Base-by-base conservation (phyloP, 2,113 vertebrate species). In the Dasyornis broadbenti region DNA sequence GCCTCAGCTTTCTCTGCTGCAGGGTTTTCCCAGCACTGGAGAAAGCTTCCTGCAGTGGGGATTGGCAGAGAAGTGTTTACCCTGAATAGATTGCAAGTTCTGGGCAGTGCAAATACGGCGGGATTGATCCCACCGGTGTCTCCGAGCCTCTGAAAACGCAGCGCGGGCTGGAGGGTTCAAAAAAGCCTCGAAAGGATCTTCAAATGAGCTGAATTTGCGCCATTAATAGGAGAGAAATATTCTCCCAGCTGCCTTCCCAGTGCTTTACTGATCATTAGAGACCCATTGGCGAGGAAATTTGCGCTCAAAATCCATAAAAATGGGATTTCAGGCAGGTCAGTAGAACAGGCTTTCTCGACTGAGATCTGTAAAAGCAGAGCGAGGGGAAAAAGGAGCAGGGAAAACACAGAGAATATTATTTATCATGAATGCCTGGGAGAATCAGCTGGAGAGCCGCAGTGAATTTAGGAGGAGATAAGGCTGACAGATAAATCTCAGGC, bases 31-130 rank as follows among this genome's bases (percentile, higher is more conserved):
- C 76, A 92, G 64, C 63, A 15, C 64, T 35, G 70, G 40, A 47
- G 90, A 93, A 88, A 89, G 50, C 33, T 90, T 95, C 42, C 71
- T 83, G 82, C 44, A 28, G 50, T 30, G 47, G 78, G 82, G 82
- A 88, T 45, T 78, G 95, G 93, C 84, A 96, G 93, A 64, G 79
- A 83, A 83, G 86, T 95, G 95, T 97, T 96, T 95, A 87, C 93
- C 75, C 75, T 95, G 92, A 69, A 95, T 88, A 86, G 91, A 97
- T 95, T 91, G 87, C 71, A 79, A 90, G 60, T 21, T 21, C 10
- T 5, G 59, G 79, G 50, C 90, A 93, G 79, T 80, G 92, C 85
- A 97, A 96, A 95, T 77, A 92, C 64, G 15, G 33, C 78, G 82
- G 75, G 76, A 96, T 85, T 95, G 93, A 91, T 95, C 90, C 75